These are phyloP conservation scores for Littorina saxatilis DNA, from an alignment of 1,140 invertebrate genomes.

Conservation along the genomic window DNA sequence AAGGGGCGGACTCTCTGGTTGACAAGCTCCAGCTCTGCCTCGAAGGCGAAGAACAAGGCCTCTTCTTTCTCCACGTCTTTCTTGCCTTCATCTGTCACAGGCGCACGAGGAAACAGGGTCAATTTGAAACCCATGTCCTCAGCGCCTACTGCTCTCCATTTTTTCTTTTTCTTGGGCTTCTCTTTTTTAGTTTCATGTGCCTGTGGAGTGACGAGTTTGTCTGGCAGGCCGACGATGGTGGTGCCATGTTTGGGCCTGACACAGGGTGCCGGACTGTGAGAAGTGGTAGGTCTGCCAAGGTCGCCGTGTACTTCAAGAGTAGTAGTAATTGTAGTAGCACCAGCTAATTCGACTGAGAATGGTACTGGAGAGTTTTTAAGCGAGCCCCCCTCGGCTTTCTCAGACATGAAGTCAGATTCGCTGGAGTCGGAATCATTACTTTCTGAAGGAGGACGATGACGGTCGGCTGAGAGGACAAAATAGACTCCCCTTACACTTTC, in stretches of 20 bases:
- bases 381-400: too few relatives aligned
- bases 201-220: not conserved
- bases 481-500: not conserved
- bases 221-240: slow-evolving; percentile 6
- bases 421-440: not conserved
- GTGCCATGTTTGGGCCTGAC: not conserved
- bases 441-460: too few relatives aligned
- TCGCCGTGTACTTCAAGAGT: not conserved
- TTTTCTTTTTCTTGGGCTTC: slow-evolving; percentile 54
- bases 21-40: slow-evolving; percentile 42
- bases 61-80: slow-evolving; percentile 39
- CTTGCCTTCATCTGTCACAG: slow-evolving; percentile 30
- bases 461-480: not conserved
- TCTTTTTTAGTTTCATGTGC: slow-evolving; percentile 21
- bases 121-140: slow-evolving; percentile 59
- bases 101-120: slow-evolving; percentile 57
- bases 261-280: not conserved
- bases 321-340: not conserved
- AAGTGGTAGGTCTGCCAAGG: not conserved
- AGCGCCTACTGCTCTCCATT: slow-evolving; percentile 56
- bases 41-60: slow-evolving; percentile 32
- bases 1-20: slow-evolving; percentile 37
- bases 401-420: not conserved
- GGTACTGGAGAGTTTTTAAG: not conserved
- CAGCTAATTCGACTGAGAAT: not conserved